phyloP scores from a whole-genome alignment of 2,113 vertebrate species.

The Entelurus aequoreus region DNA sequence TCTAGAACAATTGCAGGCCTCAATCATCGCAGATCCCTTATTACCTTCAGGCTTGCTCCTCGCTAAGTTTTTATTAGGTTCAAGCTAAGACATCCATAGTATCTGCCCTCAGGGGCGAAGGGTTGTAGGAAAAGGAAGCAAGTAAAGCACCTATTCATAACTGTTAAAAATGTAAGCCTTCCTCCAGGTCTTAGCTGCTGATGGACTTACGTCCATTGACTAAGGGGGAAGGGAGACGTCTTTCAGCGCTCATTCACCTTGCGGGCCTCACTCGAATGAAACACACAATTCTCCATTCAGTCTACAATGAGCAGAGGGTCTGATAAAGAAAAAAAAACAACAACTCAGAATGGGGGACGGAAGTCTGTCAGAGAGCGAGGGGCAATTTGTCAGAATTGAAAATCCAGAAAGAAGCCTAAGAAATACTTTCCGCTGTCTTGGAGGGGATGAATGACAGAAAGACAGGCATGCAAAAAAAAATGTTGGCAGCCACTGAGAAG shows the following conservation, averaged over 20 bases:
- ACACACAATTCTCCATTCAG: slow-evolving; percentile 53
- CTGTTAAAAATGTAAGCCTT: slow-evolving; percentile 54
- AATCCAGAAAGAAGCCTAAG: slow-evolving; percentile 10
- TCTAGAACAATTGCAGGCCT: not conserved
- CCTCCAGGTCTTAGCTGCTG: slow-evolving; percentile 59
- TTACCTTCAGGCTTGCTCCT: slow-evolving; percentile 4
- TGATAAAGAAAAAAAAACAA: slow-evolving; percentile 47
- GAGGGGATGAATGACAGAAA: slow-evolving; percentile 17
- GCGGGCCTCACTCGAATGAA: slow-evolving; percentile 55
- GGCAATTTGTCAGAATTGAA: slow-evolving; percentile 11
- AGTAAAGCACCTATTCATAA: slow-evolving; percentile 71
- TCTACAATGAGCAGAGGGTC: slow-evolving; percentile 34
- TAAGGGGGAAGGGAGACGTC: slow-evolving; percentile 65
- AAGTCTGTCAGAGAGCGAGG: slow-evolving; percentile 32
- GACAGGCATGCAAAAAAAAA: slow-evolving; percentile 21
- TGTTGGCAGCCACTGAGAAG: slow-evolving; percentile 44
- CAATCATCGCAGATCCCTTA: slow-evolving; percentile 1
- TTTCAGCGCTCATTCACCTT: slow-evolving; percentile 65
- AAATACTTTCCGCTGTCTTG: slow-evolving; percentile 15
- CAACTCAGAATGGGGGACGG: slow-evolving; percentile 30
- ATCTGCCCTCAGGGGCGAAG: slow-evolving; percentile 35
- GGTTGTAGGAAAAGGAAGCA: slow-evolving; percentile 52
- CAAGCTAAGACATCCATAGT: slow-evolving; percentile 29
- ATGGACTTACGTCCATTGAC: slow-evolving; percentile 67
- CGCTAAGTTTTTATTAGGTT: slow-evolving; percentile 30